Base-by-base conservation (phyloP, 64 coral and sea anemone genomes). In the Dendrophyllia cribrosa region DNA sequence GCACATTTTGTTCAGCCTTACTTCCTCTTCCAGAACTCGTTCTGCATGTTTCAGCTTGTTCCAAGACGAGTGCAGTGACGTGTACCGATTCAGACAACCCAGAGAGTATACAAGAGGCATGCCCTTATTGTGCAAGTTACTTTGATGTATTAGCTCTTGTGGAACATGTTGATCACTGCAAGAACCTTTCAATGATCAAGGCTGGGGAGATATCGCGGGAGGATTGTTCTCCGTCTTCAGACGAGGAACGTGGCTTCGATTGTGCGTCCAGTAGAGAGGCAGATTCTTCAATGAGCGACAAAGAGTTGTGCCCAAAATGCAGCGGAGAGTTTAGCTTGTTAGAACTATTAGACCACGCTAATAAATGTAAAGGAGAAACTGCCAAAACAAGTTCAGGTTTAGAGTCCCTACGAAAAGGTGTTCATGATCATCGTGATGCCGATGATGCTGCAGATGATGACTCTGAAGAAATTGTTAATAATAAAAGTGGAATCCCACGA, bases 1-100 rank as follows among this genome's bases (percentile, higher is more conserved):
- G 89, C 15, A 82, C 89, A 60, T 91, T 91, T 24, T 91, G 89
- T 56, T 74, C 89, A 34, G 79, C 16, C 22, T 58, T 61, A n/a
- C 53, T 91, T 60, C 89, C 67, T 11, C 2, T 91, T 7, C 44
- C 78, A 25, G 77, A 91, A 16, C 89, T 91, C 44, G 56, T 91
- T 83, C 14, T 9, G n/a, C 89, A 91, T 21, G 77, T 52, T 19
- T 34, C 74, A 26, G 58, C 21, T 52, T 89, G 88, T 55, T 78
- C 75, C 34, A 64, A 77, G 45, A 16, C 48, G 9, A 89, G 72
- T 79, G 59, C 74, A 26, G 17, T 76, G 11, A 11, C 74, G 4
- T 17, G 53, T 59, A 59, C 52, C 22, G 53, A 58, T 20, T 79
- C 24, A 43, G 51, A 14, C 13, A 22, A 58, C 25, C 12, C 55